Evolutionary conservation across 2,797 vertebrate genomes (phyloP), one percentile per base, ranked within the genome.

Genomic region (Hydrolagus colliei): DNA sequence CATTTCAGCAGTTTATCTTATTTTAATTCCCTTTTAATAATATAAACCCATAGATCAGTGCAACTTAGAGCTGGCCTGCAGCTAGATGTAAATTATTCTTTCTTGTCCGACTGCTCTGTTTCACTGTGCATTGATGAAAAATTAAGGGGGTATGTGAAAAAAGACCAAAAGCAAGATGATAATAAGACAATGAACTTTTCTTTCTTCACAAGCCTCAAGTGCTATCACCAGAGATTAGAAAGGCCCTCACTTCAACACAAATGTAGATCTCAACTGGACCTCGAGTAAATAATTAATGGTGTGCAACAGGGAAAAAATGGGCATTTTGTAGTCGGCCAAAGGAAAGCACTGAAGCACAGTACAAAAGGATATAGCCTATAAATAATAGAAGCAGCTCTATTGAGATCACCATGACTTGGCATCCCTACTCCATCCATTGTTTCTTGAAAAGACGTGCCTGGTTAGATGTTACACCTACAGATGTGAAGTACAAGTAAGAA

Each of bases 21-120:
- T 84, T 84, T 84, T 84, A 84, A 84, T 84, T 84, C 79, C 27
- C 79, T 84, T 84, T 84, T 84, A 84, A 84, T 84, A 84, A 84
- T 84, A 84, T 65, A 84, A 71, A 68, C 79, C 79, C 79, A 84
- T 84, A 71, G 35, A 84, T 84, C 79, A 84, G 79, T 84, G 63
- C 61, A 84, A 84, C 79, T 84, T 84, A 84, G 68, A 71, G 16
- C 65, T 84, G 65, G 79, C 79, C 79, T 71, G 79, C 2, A 84
- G 79, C 79, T 71, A 84, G 16, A 71, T 84, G 65, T 84, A 84
- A 84, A 71, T 84, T 84, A 71, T 10, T 16, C 79, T 52, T 84
- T 68, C 67, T 84, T 84, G 79, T 65, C 68, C 68, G 67, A 67
- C 65, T 20, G 63, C 41, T 84, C 79, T 35, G 79, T 71, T 71